Conservation (phyloP, 2,113 vertebrate genomes). For the Saccopteryx leptura region DNA sequence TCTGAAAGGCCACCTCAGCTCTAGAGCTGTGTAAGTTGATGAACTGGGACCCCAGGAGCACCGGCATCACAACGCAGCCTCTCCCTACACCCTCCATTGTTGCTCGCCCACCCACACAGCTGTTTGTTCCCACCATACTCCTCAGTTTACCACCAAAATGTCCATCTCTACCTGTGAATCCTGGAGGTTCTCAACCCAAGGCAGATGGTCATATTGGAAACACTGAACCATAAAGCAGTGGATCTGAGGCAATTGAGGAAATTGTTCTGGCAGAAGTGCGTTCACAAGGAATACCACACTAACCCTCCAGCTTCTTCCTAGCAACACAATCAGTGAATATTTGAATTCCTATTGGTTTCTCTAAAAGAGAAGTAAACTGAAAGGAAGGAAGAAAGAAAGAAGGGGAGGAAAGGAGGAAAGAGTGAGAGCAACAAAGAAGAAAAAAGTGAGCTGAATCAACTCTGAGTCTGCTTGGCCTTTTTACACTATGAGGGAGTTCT, state of each 20-base stretch:
- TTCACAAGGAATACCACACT: neutral
- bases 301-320: neutral
- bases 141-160: neutral
- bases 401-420: neutral
- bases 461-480: neutral
- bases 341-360: neutral
- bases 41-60: neutral
- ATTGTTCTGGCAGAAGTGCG: neutral
- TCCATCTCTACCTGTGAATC: neutral
- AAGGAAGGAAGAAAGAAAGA: neutral
- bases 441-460: constrained; percentile 9
- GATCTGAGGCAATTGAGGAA: neutral
- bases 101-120: too few species aligned
- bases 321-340: neutral
- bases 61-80: neutral
- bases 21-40: neutral
- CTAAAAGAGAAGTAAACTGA: neutral
- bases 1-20: neutral
- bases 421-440: neutral
- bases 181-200: neutral
- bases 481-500: neutral
- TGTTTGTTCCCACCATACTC: neutral
- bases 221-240: neutral
- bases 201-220: neutral
- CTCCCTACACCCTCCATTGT: neutral